A percentile compares a stretch with the other conserved stretches of the same genome.
These are phyloP conservation scores for Himalopsyche kuldschensis DNA, from an alignment of 2,888 invertebrate species.

Conservation along the genomic window DNA sequence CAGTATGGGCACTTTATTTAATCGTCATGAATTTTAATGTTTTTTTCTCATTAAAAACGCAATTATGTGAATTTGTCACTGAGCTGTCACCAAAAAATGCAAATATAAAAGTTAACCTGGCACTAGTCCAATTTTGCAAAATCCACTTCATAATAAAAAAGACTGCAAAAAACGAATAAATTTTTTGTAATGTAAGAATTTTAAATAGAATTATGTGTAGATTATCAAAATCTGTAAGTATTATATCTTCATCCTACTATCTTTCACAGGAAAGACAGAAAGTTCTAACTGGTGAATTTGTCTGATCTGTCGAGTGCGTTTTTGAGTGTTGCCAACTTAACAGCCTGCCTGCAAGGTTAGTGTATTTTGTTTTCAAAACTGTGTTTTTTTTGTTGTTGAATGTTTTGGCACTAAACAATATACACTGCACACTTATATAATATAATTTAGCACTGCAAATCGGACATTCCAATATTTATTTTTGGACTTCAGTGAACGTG, in stretches of 20 bases:
- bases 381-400: background rate
- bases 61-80: background rate
- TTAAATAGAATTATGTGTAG: background rate
- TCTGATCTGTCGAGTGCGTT: slow-evolving; percentile 30
- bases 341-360: slow-evolving; percentile 38
- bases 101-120: slow-evolving; percentile 19
- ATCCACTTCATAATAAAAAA: slow-evolving; percentile 12
- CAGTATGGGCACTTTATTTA: background rate
- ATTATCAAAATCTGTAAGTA: background rate
- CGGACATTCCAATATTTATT: background rate
- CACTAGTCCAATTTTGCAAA: slow-evolving; percentile 18
- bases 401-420: background rate
- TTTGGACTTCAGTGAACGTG: background rate
- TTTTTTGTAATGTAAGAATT: background rate
- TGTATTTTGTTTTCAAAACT: slow-evolving; percentile 25
- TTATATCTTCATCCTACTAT: slow-evolving; percentile 19
- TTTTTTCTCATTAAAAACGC: background rate
- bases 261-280: slow-evolving; percentile 37
- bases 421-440: background rate
- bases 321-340: slow-evolving; percentile 37
- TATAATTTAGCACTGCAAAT: background rate
- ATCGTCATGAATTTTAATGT: background rate
- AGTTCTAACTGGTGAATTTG: slow-evolving; percentile 19
- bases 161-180: background rate
- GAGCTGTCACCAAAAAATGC: background rate